Evolutionary conservation across 2,113 vertebrate genomes (phyloP), one percentile per base, ranked within the genome.

Genomic region (Chionomys nivalis): DNA sequence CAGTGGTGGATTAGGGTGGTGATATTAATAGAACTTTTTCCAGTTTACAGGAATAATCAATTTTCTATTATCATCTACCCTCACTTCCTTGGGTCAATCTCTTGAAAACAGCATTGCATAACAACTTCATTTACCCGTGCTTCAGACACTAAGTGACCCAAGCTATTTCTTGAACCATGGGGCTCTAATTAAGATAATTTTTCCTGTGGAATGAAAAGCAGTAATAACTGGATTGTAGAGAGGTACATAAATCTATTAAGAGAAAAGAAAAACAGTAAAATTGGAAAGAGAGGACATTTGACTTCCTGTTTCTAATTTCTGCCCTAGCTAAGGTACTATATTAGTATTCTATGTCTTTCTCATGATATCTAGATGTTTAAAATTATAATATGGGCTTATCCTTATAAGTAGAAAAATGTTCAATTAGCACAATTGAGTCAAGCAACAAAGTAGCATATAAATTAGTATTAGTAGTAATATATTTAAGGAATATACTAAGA

Each of bases 241-340:
- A 0, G n/a, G n/a, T 49, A 7, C 1, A 42, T 31, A 28, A 65
- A 33, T 21, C 7, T 58, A 0, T 39, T 31, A 31, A 36, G 28
- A 17, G n/a, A 44, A 94, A 16, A 39, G 65, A 39, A 72, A 73
- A 28, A 52, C 3, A 52, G 28, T 21, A 16, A 4, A 17, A 61
- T 11, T 9, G 70, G 14, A 26, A 83, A 33, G 16, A 44, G 90
- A 87, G 39, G 52, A 28, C 5, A 19, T 49, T 13, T 47, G 12
- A 79, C 44, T 68, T 92, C 4, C 75, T 75, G 2, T 66, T 65
- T 85, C 12, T 93, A 9, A 21, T 70, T 63, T 17, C 19, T 55
- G 66, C n/a, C 4, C 0, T 66, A 0, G 44, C 7, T 72, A 39
- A 0, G 8, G 63, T 65, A 7, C 7, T 68, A 21, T 1, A 72